Evolutionary conservation across 2,888 invertebrate genomes (phyloP).

Genomic region (Entomobrya proxima): DNA sequence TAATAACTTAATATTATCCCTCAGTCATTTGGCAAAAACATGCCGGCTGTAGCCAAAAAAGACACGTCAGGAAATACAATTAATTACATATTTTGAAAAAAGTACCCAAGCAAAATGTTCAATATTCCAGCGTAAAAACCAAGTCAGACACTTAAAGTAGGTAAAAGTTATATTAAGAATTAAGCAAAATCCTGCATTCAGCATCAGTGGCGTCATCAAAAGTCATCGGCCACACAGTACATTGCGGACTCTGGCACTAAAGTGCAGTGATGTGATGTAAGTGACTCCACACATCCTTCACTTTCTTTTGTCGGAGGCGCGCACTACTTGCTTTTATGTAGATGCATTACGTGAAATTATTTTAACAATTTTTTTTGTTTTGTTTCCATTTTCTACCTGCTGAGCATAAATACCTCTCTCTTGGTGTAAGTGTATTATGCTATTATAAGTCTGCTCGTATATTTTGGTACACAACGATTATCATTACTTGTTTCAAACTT

Average conservation of each 20-base stretch:
- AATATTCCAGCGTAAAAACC: no score
- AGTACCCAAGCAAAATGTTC: no score
- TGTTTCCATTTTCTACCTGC: conserved; percentile 66
- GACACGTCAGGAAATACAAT: no score
- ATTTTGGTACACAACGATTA: not conserved
- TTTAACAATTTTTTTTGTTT: conserved; percentile 67
- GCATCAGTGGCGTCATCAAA: no score
- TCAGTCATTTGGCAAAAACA: no score
- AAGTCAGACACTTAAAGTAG: no score
- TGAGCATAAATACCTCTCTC: conserved; percentile 55
- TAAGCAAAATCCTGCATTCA: no score
- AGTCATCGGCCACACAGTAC: no score
- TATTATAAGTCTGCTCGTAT: not conserved
- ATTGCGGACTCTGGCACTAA: no score
- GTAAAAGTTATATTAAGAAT: no score
- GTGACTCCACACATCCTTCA: conserved; percentile 38
- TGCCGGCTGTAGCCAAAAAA: not conserved
- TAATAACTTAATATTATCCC: no score
- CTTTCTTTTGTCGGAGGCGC: conserved; percentile 56
- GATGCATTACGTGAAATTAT: conserved; percentile 67
- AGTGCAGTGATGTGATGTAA: conserved; percentile 23
- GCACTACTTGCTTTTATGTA: conserved; percentile 55
- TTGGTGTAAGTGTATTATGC: conserved; percentile 14
- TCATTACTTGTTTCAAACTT: conserved; percentile 17
- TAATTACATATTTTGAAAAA: no score